Evolutionary conservation across 2,113 vertebrate species (phyloP), one percentile per base, ranked within the genome.

Genomic region (Heteronetta atricapilla): DNA sequence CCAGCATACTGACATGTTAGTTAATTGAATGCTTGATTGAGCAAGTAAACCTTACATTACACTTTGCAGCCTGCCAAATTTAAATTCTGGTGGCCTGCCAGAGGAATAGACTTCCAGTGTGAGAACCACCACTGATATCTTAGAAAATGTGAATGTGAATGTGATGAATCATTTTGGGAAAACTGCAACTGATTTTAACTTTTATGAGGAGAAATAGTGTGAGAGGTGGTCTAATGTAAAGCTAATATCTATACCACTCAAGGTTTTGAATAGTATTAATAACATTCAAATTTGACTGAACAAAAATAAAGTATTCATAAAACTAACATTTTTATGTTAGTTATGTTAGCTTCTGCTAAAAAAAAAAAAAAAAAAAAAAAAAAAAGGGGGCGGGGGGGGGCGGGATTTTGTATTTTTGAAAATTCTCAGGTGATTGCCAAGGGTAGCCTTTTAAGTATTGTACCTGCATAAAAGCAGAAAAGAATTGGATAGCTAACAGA

Each of bases 1-100:
- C 82, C 73, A 64, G 85, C 88, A 95, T 86, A 83, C 82, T 86
- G 94, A 95, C 90, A 81, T 14, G 76, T 89, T 96, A 80, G 84
- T 93, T 97, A 97, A 97, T 93, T 96, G 96, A 95, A 95, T 94
- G 88, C 88, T 93, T 97, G 96, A 95, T 91, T 93, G 90, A 97
- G 94, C 93, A 95, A 93, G 94, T 91, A 93, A 96, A 93, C 88
- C 82, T 95, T 86, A 90, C 34, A 90, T 74, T 81, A 48, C 38
- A 31, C 62, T 92, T 55, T 66, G 50, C 23, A 86, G 84, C 59
- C 94, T 97, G 95, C 88, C 93, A 96, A 95, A 96, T 78, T 91
- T 92, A 56, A 77, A 92, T 92, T 86, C 84, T 93, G 84, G 75
- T 96, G 63, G 26, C 26, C 83, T 97, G 94, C 86, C 94, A 90